phyloP scores from a whole-genome alignment of 2,797 vertebrate genomes.

The Diceros bicornis region DNA sequence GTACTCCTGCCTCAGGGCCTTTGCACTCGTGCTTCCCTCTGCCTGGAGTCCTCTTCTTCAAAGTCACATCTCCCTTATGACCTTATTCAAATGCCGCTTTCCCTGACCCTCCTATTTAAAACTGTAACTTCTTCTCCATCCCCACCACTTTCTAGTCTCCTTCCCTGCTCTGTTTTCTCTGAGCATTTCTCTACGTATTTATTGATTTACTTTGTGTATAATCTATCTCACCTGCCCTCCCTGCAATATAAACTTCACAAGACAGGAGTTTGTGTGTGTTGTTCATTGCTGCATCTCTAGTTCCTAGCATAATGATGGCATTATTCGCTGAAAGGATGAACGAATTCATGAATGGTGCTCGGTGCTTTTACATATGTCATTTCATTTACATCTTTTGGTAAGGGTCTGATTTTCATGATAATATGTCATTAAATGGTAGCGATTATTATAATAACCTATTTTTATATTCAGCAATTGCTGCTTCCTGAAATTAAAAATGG shows the following conservation, averaged over 20 bases:
- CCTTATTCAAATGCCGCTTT: background rate
- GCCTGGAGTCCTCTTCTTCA: background rate
- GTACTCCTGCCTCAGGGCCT: background rate
- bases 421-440: background rate
- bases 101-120: background rate
- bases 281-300: background rate
- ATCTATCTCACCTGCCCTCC: background rate
- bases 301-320: background rate
- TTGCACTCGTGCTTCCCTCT: background rate
- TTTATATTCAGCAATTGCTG: conserved; percentile 4
- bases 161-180: background rate
- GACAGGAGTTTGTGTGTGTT: background rate
- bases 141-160: background rate
- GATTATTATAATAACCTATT: conserved; percentile 13
- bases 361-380: background rate
- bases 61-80: background rate
- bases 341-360: background rate
- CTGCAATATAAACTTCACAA: background rate
- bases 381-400: background rate
- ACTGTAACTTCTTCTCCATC: background rate
- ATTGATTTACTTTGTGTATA: conserved; percentile 11
- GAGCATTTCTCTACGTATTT: background rate
- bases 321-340: background rate
- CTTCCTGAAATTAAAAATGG: conserved; percentile 52
- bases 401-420: conserved; percentile 58